Base-by-base conservation (phyloP, 2,888 invertebrate species). In the Xanthia icteritia region DNA sequence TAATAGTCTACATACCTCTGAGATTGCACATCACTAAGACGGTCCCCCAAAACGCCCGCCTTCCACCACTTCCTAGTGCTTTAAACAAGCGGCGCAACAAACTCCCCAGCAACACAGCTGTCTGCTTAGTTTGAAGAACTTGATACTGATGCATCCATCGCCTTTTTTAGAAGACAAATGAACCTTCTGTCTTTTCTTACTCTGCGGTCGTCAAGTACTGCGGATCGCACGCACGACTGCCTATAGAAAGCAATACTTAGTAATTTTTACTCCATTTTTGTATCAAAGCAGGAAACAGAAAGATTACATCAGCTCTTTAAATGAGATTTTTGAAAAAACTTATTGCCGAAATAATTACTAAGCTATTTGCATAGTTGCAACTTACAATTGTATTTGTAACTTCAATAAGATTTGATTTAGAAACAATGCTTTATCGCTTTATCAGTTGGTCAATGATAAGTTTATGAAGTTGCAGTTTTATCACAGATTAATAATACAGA, bases 171-270 rank as follows among this genome's bases (percentile, higher is more conserved):
- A 31, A 64, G 6, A 23, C 11, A 27, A 81, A 15, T 63, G 17
- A 6, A 8, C 20, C 78, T 84, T 82, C 84, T 82, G 60, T 23
- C 9, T 5, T 48, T 45, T 0, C 4, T 11, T 76, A 23, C 48
- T 23, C n/a, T 42, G 56, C 42, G 78, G 60, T n/a, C 85, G 85
- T 83, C 87, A 89, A 92, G 90, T 92, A 86, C 92, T 91, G 90
- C 93, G 89, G 88, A 88, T 86, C 87, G 89, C 88, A 93, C 93
- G 94, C 94, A 94, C 94, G 95, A 92, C 89, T 92, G 93, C 79
- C 65, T 76, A 78, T 90, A 88, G 91, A 92, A 92, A 92, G 92
- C 89, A 88, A 82, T 83, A 84, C 48, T 76, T 61, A 23, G 84
- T 82, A 80, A 86, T 89, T 92, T 90, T 91, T 90, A 87, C 88